Base-by-base conservation (phyloP, 2,888 invertebrate genomes). In the Trisateles emortualis region DNA sequence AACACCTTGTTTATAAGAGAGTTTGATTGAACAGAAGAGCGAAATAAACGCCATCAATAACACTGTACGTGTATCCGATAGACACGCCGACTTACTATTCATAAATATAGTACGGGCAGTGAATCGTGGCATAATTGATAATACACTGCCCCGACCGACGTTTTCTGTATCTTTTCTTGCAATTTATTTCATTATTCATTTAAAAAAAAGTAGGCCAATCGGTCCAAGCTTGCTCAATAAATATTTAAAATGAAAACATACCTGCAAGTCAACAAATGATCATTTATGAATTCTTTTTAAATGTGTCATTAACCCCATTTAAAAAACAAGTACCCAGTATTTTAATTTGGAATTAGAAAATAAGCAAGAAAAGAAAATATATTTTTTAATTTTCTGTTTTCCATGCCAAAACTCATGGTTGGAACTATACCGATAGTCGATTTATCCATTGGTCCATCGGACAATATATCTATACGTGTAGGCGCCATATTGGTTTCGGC, bases 21-120 rank as follows among this genome's bases (percentile, higher is more conserved):
- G 68, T 81, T 76, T 67, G 76, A 78, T 80, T 71, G 74, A 71
- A 70, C 32, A 64, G 53, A 60, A 57, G 35, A 66, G 64, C 64
- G 58, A 61, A 68, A 60, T 70, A 66, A 64, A 35, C 36, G 57
- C 73, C 58, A 81, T 81, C 72, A 78, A 80, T 79, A 79, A 75
- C 62, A 54, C 53, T 40, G 63, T 67, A 68, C 74, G 73, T 74
- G 74, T 57, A 71, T 75, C 72, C 39, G 68, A 76, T 74, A n/a
- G n/a, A n/a, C n/a, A 67, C 40, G 17, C 46, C 53, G 42, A 50
- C 44, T 55, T 56, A 59, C 49, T 53, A 46, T 65, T 62, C 68
- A 67, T 65, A 67, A 54, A 67, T 47, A 64, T 39, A 43, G 40
- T 33, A 17, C 1, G 16, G 32, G 29, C 29, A 33, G 35, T 11